phyloP scores from a whole-genome alignment of 2,797 vertebrate genomes.

The Lepus townsendii region DNA sequence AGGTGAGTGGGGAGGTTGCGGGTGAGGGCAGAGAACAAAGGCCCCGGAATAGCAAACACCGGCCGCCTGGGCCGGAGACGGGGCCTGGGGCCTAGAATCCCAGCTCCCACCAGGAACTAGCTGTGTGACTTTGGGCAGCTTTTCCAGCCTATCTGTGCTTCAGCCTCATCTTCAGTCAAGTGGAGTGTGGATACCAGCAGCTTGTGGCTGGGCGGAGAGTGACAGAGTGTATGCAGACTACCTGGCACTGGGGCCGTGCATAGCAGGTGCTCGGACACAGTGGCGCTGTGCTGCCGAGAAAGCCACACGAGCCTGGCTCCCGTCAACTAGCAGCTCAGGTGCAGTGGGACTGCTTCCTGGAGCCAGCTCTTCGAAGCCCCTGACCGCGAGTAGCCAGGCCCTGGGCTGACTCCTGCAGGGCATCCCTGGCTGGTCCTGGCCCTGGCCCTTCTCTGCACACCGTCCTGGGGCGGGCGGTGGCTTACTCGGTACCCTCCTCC shows the following conservation, averaged over 20 bases:
- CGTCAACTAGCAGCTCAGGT: slow-evolving; percentile 46
- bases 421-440: background rate
- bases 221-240: slow-evolving; percentile 42
- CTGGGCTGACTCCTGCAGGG: background rate
- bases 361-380: slow-evolving; percentile 16
- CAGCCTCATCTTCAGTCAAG: background rate
- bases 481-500: background rate
- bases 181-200: background rate
- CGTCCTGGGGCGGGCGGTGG: background rate
- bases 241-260: slow-evolving; percentile 10
- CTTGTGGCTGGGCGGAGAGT: background rate
- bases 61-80: background rate
- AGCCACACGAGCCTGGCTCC: background rate
- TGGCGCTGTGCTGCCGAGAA: slow-evolving; percentile 56
- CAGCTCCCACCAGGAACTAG: background rate
- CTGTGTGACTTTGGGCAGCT: slow-evolving; percentile 37
- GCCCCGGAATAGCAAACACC: background rate
- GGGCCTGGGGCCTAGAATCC: background rate
- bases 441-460: background rate
- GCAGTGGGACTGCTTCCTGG: background rate
- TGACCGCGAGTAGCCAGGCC: background rate
- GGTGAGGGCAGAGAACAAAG: background rate
- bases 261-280: slow-evolving; percentile 57
- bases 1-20: background rate
- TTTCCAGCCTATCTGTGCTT: slow-evolving; percentile 3